Conservation (phyloP, 2,113 vertebrate species). For the Mustela nigripes region DNA sequence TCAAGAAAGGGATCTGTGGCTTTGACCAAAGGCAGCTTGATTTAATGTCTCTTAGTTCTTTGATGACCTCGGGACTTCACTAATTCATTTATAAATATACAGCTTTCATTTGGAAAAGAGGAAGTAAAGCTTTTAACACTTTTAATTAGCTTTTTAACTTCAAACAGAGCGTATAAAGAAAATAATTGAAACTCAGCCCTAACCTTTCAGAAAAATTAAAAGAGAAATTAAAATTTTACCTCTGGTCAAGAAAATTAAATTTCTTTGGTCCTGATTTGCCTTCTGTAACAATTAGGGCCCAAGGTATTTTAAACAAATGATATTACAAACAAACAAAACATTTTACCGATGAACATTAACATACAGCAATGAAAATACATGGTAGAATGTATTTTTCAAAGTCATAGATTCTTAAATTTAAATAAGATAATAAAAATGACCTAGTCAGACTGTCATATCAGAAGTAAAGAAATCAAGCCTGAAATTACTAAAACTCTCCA, state of each 20-base stretch:
- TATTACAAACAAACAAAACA: not conserved
- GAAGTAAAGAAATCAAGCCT: not conserved
- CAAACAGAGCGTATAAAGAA: not conserved
- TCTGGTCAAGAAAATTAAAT: not conserved
- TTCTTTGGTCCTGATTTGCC: not conserved
- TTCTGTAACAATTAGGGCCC: not conserved
- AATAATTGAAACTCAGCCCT: not conserved
- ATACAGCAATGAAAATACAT: not conserved
- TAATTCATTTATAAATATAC: not conserved
- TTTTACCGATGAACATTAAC: not conserved
- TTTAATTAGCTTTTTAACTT: not conserved
- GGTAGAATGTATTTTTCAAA: not conserved
- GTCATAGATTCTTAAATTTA: not conserved
- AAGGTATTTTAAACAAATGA: not conserved
- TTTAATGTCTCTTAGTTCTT: not conserved
- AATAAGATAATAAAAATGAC: not conserved
- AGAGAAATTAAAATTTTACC: not conserved
- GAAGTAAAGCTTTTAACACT: not conserved
- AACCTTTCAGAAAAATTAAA: not conserved
- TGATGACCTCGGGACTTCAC: not conserved
- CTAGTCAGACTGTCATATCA: not conserved
- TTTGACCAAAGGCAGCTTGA: too few species aligned
- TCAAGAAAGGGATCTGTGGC: not conserved
- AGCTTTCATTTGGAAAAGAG: not conserved
- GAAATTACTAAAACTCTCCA: not conserved